phyloP scores from a whole-genome alignment of 2,113 vertebrate genomes.

The Hiodon alosoides region DNA sequence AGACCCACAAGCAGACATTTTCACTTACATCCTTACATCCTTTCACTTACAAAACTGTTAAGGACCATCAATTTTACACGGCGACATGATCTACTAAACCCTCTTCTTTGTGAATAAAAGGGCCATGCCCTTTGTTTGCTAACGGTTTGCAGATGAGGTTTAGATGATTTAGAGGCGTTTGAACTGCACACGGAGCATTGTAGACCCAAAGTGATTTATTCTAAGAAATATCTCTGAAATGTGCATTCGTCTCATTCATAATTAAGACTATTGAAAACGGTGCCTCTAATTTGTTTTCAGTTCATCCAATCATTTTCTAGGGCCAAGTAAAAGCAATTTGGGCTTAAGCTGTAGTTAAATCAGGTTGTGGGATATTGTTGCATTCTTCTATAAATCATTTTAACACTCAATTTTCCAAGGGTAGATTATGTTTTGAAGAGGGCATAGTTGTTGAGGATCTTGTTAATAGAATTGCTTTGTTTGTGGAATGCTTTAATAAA shows the following conservation, averaged over 20 bases:
- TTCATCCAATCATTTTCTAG: neutral
- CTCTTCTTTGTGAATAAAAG: neutral
- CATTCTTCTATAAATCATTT: neutral
- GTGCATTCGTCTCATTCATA: neutral
- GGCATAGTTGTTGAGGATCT: constrained; percentile 4
- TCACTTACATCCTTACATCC: constrained; percentile 12
- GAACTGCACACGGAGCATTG: neutral
- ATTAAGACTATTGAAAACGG: neutral
- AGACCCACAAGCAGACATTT: neutral
- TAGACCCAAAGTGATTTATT: neutral
- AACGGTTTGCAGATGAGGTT: neutral
- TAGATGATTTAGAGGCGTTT: no score
- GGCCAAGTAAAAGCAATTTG: constrained; percentile 1
- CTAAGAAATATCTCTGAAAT: neutral
- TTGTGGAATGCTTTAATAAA: neutral
- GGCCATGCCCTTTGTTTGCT: neutral
- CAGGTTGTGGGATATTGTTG: neutral
- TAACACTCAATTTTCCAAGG: constrained; percentile 10
- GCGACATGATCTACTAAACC: constrained; percentile 7
- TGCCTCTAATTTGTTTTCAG: no score
- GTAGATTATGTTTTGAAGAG: constrained; percentile 7
- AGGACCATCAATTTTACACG: constrained; percentile 1
- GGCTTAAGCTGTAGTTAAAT: neutral
- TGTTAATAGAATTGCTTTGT: constrained; percentile 13
- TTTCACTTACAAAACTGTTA: neutral